Evolutionary conservation across 2,797 vertebrate species (phyloP).

Genomic region (Odontamblyopus rebecca): DNA sequence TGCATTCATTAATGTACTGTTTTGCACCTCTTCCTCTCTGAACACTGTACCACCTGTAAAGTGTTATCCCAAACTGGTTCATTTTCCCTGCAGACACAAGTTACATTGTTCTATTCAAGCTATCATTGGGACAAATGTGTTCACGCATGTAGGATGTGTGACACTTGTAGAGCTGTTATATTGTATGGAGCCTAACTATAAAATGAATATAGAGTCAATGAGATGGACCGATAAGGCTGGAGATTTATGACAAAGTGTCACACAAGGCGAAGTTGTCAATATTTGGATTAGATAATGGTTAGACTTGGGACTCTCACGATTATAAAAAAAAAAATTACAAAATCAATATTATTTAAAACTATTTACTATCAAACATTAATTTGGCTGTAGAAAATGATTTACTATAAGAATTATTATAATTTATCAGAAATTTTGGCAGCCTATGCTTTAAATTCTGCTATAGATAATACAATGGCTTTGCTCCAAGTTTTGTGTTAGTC

Average conservation of each 20-base stretch:
- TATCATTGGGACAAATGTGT: constrained; percentile 40
- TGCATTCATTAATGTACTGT: not conserved
- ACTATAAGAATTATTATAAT: no score
- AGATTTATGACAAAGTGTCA: not conserved
- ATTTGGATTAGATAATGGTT: not conserved
- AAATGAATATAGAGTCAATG: not conserved
- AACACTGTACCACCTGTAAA: constrained; percentile 62
- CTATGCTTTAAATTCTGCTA: no score
- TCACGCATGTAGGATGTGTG: constrained; percentile 48
- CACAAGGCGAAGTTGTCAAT: not conserved
- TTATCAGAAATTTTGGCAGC: no score
- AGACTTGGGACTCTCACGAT: no score
- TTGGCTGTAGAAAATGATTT: no score
- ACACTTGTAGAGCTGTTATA: constrained; percentile 40
- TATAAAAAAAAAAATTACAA: no score
- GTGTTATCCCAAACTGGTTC: constrained; percentile 50
- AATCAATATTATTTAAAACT: no score
- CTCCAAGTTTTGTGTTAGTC: not conserved
- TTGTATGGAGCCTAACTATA: constrained; percentile 13
- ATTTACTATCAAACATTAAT: no score
- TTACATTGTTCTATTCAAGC: constrained; percentile 32
- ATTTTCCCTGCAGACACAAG: constrained; percentile 48
- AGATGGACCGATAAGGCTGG: not conserved
- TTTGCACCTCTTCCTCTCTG: constrained; percentile 11
- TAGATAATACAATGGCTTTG: no score